Evolutionary conservation across 1,140 invertebrate species (phyloP).

Genomic region (Cherax destructor): DNA sequence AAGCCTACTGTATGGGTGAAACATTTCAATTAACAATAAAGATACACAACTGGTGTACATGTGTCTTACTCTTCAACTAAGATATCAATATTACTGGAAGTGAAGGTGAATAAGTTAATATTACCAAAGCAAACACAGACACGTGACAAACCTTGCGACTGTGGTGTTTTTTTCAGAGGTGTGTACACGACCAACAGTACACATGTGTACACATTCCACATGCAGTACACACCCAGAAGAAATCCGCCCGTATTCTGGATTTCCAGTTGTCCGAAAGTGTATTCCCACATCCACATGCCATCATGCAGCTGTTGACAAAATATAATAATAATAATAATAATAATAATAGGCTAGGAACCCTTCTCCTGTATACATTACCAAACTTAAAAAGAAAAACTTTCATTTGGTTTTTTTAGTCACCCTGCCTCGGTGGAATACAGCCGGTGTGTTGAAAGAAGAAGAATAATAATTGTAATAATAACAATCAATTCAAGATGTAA

Average conservation of each 20-base stretch:
- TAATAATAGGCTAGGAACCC: no score
- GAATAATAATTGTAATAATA: no score
- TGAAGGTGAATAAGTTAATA: neutral
- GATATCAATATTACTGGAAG: neutral
- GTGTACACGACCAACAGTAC: constrained; percentile 12
- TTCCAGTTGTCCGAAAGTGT: constrained; percentile 18
- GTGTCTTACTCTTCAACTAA: no score
- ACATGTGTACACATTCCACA: constrained; percentile 31
- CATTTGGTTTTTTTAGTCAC: no score
- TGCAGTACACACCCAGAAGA: constrained; percentile 18
- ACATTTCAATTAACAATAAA: no score
- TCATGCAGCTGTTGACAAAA: constrained; percentile 19
- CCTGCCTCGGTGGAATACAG: no score
- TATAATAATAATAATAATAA: neutral
- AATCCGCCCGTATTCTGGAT: constrained; percentile 24
- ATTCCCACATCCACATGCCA: constrained; percentile 40
- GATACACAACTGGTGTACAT: no score
- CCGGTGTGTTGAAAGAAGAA: no score
- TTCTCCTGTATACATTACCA: no score
- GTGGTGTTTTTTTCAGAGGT: constrained; percentile 10
- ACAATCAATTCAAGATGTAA: no score
- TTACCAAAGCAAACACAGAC: neutral
- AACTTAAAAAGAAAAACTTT: no score
- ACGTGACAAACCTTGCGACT: constrained; percentile 15
- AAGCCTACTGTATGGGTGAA: no score